Evolutionary conservation across 2,888 invertebrate genomes (phyloP).

Genomic region (Zaprionus lineosus): DNA sequence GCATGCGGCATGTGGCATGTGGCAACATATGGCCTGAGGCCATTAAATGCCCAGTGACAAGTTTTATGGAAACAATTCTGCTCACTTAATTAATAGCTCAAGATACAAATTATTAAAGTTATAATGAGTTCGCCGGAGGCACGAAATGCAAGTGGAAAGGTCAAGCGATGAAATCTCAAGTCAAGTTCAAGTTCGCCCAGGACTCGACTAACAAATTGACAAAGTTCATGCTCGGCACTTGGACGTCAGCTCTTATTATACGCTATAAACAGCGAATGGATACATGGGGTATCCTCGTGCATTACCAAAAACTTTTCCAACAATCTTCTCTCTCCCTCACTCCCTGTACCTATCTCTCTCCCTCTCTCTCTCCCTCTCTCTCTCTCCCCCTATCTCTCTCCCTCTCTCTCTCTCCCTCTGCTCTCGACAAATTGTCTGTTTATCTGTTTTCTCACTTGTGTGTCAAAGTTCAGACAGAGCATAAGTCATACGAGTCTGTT

Average conservation of each 20-base stretch:
- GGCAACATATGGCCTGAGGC: background rate
- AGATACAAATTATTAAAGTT: slow-evolving; percentile 52
- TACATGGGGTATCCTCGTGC: no score
- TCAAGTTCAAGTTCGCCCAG: slow-evolving; percentile 15
- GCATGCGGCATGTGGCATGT: slow-evolving; percentile 9
- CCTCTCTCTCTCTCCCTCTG: no score
- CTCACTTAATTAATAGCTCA: slow-evolving; percentile 55
- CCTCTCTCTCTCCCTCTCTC: no score
- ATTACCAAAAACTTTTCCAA: no score
- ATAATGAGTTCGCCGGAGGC: slow-evolving; percentile 42
- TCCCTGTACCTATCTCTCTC: no score
- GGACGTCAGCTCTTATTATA: background rate
- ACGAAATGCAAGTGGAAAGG: background rate
- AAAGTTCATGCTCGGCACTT: slow-evolving; percentile 27
- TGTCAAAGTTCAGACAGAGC: no score
- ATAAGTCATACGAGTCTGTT: no score
- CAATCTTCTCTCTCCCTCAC: no score
- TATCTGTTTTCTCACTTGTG: no score
- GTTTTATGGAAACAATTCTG: slow-evolving; percentile 15
- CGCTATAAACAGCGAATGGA: no score
- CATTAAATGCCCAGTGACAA: slow-evolving; percentile 10
- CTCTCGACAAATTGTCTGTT: no score
- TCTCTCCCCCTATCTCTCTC: no score
- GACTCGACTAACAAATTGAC: slow-evolving; percentile 38
- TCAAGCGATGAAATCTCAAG: slow-evolving; percentile 10